Evolutionary conservation across 2,888 invertebrate species (phyloP).

Genomic region (Drosophila seclusa): DNA sequence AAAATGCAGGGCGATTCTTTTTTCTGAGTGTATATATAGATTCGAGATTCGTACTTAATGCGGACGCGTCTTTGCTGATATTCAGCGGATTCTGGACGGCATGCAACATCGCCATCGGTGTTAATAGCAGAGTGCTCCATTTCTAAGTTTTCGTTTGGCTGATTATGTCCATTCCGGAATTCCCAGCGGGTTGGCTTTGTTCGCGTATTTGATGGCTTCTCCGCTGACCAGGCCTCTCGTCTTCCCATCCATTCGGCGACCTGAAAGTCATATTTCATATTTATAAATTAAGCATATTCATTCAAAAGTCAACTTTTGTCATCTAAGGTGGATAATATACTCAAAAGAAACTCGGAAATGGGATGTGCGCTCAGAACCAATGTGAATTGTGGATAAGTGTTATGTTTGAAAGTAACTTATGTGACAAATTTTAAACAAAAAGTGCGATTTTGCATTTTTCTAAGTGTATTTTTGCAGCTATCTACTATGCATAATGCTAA

Average conservation of each 20-base stretch:
- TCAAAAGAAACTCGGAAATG: background rate
- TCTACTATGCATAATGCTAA: constrained; percentile 45
- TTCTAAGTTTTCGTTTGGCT: constrained; percentile 85
- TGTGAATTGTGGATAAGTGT: constrained; percentile 19
- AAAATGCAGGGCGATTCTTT: background rate
- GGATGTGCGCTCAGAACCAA: constrained; percentile 29
- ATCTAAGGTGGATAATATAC: background rate
- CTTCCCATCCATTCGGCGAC: constrained; percentile 90
- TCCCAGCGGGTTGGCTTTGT: constrained; percentile 90
- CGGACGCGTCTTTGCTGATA: constrained; percentile 83
- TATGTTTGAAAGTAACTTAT: background rate
- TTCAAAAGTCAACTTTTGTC: background rate
- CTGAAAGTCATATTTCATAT: constrained; percentile 57
- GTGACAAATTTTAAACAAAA: constrained; percentile 26
- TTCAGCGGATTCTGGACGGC: constrained; percentile 81
- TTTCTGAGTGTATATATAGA: background rate
- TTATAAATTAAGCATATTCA: background rate
- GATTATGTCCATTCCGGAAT: constrained; percentile 88
- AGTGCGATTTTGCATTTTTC: constrained; percentile 52
- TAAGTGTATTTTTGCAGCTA: constrained; percentile 44
- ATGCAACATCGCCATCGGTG: constrained; percentile 60
- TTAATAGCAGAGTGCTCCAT: constrained; percentile 67
- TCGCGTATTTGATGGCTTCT: constrained; percentile 87
- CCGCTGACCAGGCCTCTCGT: constrained; percentile 95
- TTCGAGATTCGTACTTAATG: constrained; percentile 74